Conservation (phyloP, 2,113 vertebrate genomes). For the Dolichallabes microphthalmus region DNA sequence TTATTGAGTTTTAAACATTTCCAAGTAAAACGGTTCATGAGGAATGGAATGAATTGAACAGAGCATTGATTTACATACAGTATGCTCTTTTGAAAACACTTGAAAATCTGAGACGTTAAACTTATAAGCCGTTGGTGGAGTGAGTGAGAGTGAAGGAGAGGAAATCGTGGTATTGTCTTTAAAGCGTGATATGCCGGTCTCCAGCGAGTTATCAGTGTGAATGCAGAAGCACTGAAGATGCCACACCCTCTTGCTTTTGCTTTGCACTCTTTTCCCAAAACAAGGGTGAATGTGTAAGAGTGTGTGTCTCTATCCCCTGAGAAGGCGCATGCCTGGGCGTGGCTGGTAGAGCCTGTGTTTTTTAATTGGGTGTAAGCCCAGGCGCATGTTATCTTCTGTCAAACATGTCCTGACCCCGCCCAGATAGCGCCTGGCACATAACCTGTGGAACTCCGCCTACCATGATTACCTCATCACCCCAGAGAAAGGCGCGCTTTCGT, state of each 20-base stretch:
- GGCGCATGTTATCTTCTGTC: slow-evolving; percentile 78
- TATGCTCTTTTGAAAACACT: no score
- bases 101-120: neutral
- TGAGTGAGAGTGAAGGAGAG: neutral
- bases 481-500: slow-evolving; percentile 54
- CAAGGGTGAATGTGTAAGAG: slow-evolving; percentile 2
- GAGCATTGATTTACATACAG: neutral
- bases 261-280: slow-evolving; percentile 28
- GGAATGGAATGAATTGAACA: neutral
- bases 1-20: neutral
- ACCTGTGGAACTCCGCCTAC: slow-evolving; percentile 61
- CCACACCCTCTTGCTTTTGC: slow-evolving; percentile 45
- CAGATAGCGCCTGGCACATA: slow-evolving; percentile 79
- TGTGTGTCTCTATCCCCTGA: neutral
- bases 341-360: slow-evolving; percentile 59
- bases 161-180: neutral
- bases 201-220: slow-evolving; percentile 42
- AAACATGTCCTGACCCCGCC: slow-evolving; percentile 80
- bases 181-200: neutral
- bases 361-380: slow-evolving; percentile 67
- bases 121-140: neutral
- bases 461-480: slow-evolving; percentile 70
- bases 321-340: slow-evolving; percentile 59
- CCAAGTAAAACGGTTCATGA: neutral
- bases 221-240: slow-evolving; percentile 26